Percentiles rank a stretch among this genome's conserved stretches.
Conservation (phyloP, 2,113 vertebrate genomes). For the Proteles cristata region DNA sequence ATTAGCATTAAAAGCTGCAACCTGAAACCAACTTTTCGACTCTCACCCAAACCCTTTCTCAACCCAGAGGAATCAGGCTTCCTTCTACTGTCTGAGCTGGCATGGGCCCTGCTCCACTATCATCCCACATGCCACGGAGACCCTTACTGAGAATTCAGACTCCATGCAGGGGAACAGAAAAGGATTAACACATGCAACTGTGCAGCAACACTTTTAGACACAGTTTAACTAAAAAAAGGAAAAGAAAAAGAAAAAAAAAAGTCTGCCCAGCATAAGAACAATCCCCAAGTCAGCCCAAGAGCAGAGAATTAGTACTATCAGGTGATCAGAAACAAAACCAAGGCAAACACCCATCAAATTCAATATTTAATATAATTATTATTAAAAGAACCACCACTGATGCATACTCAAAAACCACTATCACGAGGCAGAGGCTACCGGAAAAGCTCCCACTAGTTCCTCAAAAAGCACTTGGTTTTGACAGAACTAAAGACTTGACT, state of each 20-base stretch:
- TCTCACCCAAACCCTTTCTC: not conserved
- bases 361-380: slow-evolving; percentile 51
- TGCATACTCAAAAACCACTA: slow-evolving; percentile 59
- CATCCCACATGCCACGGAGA: slow-evolving; percentile 63
- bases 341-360: slow-evolving; percentile 82
- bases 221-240: slow-evolving; percentile 74
- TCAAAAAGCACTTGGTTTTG: slow-evolving; percentile 31
- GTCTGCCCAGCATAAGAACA: slow-evolving; percentile 85
- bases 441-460: slow-evolving; percentile 4
- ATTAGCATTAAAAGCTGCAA: not conserved
- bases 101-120: not conserved
- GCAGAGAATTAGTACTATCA: slow-evolving; percentile 93
- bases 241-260: slow-evolving; percentile 71
- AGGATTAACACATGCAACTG: slow-evolving; percentile 94
- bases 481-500: slow-evolving; percentile 31
- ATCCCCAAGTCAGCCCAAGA: slow-evolving; percentile 81
- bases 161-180: slow-evolving; percentile 93
- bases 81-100: not conserved
- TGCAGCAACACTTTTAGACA: slow-evolving; percentile 87
- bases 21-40: not conserved
- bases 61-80: not conserved
- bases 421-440: slow-evolving; percentile 45
- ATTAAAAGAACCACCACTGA: slow-evolving; percentile 62
- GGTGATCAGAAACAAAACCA: slow-evolving; percentile 88
- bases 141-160: slow-evolving; percentile 80